Base-by-base conservation (phyloP, 2,888 invertebrate genomes). In the Parochlus steinenii region DNA sequence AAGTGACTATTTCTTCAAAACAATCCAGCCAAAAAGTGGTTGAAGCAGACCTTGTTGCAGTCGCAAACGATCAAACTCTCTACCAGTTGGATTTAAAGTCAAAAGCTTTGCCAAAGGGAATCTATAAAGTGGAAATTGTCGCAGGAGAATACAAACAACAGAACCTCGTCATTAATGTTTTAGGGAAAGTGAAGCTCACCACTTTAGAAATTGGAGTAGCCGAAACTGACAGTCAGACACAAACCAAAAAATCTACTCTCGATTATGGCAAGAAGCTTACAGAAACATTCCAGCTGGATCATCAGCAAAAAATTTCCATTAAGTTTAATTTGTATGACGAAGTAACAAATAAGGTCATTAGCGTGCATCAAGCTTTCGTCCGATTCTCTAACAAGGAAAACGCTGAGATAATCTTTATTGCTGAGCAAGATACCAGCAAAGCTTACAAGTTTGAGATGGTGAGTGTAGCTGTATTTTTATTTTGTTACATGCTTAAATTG, bases 371-470 rank as follows among this genome's bases (percentile, higher is more conserved):
- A 58, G 82, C 85, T 0, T 93, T 93, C 56, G 71, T 92, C 17
- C 69, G 82, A 31, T 66, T 93, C 28, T 69, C 69, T 24, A 71
- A 80, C 45, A 59, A 61, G 11, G 62, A 66, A 0, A 63, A 68
- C n/a, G 73, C 76, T 40, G 97, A 97, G 63, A 81, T 90, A 31
- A 76, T 92, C 47, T 95, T 89, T 55, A 82, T 97, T 4, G 87
- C 93, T 2, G 93, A 95, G 53, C 76, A 79, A 4, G 92, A 92
- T 51, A 62, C 62, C 41, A 61, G 66, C 33, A 73, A 74, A 49
- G 61, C 72, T 1, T 93, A 95, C 58, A 87, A 85, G 61, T 80
- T 93, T 43, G 92, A 93, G 51, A 70, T 97, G 72, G 83, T 83
- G 48, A 56, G 67, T 54, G 17, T 45, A 29, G n/a, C n/a, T n/a